Conservation (phyloP, 2,113 vertebrate species). For the Colossoma macropomum region DNA sequence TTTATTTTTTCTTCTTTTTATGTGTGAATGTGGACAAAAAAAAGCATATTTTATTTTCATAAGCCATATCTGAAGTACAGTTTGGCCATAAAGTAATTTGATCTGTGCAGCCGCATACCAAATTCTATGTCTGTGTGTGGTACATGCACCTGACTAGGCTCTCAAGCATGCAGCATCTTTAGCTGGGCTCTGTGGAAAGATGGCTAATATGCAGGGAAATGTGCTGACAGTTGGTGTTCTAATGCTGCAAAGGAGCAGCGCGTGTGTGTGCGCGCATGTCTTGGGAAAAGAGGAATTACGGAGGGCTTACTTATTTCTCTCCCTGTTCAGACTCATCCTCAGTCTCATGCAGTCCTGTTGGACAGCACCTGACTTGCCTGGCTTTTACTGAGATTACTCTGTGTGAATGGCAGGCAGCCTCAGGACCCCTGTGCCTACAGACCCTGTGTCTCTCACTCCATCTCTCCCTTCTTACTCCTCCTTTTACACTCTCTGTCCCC, state of each 20-base stretch:
- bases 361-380: constrained; percentile 24
- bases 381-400: constrained; percentile 51
- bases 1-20: neutral
- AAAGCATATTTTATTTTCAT: neutral
- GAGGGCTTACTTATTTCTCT: neutral
- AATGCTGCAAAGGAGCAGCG: neutral
- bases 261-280: neutral
- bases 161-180: constrained; percentile 43
- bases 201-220: constrained; percentile 61
- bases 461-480: neutral
- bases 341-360: constrained; percentile 22
- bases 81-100: neutral
- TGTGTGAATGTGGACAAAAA: neutral
- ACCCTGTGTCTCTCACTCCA: neutral
- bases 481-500: neutral
- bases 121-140: neutral
- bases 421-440: neutral
- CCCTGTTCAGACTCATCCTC: constrained; percentile 5
- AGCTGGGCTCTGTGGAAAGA: constrained; percentile 48
- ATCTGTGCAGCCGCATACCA: neutral
- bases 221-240: constrained; percentile 63
- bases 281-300: neutral
- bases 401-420: neutral
- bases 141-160: neutral
- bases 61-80: neutral